Evolutionary conservation across 2,113 vertebrate species (phyloP).

Genomic region (Marmota monax): DNA sequence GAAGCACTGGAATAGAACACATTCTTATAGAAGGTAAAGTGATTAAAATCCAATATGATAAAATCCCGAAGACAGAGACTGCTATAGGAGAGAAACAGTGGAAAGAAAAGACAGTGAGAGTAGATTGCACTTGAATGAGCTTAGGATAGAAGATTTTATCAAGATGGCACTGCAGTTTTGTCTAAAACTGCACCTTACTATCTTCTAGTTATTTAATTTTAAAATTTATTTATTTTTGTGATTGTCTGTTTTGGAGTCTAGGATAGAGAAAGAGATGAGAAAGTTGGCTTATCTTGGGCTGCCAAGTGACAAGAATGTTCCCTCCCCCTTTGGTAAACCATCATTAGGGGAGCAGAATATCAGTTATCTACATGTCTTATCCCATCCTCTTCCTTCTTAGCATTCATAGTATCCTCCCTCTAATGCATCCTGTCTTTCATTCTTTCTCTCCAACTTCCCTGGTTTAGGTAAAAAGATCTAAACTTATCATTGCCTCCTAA

Average conservation of each 20-base stretch:
- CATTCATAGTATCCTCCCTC: background rate
- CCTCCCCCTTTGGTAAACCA: background rate
- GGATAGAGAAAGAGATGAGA: background rate
- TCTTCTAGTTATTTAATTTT: background rate
- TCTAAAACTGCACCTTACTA: conserved; percentile 28
- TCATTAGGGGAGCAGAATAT: background rate
- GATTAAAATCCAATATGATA: conserved; percentile 61
- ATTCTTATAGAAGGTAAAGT: conserved; percentile 59
- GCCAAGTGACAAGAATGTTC: background rate
- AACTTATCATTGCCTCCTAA: background rate
- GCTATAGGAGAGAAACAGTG: background rate
- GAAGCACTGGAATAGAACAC: background rate
- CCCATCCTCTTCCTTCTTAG: background rate
- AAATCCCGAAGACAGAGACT: conserved; percentile 11
- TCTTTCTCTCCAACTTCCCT: background rate
- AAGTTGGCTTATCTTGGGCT: background rate
- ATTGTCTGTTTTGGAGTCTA: conserved; percentile 33
- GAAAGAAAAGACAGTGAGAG: background rate
- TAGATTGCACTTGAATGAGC: background rate
- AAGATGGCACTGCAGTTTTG: background rate
- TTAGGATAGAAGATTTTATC: background rate
- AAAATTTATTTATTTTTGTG: background rate
- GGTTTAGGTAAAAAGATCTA: background rate
- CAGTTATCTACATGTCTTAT: background rate
- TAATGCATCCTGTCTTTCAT: background rate